Conservation (phyloP, 2,797 vertebrate species). For the Poeciliopsis turneri region DNA sequence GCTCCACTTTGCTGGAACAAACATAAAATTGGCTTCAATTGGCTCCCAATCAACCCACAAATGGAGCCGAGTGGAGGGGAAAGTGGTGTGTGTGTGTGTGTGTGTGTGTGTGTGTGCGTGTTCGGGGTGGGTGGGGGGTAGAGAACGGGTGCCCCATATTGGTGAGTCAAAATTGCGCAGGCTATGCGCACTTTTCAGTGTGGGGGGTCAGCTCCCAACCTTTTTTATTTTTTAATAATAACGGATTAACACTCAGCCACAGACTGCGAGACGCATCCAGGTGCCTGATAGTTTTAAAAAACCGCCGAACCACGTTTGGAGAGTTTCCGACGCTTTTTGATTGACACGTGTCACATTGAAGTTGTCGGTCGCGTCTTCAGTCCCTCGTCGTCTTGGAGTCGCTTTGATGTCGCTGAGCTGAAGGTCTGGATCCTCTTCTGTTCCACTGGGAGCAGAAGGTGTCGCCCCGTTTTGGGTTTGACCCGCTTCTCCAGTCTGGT, state of each 20-base stretch:
- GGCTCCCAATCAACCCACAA: conserved; percentile 56
- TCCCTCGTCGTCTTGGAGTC: neutral
- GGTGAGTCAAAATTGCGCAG: conserved; percentile 72
- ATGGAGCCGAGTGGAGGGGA: conserved; percentile 2
- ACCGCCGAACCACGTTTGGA: conserved; percentile 59
- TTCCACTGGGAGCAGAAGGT: neutral
- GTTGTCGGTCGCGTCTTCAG: neutral
- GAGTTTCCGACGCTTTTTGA: neutral
- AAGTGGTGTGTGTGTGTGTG: too few relatives aligned
- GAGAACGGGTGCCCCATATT: conserved; percentile 57
- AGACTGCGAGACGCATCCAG: conserved; percentile 51
- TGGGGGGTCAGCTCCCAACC: conserved; percentile 54
- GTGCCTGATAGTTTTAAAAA: conserved; percentile 21
- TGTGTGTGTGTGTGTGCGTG: neutral
- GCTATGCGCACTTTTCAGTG: conserved; percentile 70
- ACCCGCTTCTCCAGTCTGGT: conserved; percentile 74
- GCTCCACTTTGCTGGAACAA: conserved; percentile 39
- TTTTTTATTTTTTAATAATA: conserved; percentile 6
- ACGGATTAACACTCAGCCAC: conserved; percentile 46
- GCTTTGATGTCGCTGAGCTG: neutral
- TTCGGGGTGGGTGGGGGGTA: neutral
- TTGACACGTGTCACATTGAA: neutral
- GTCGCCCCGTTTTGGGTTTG: conserved; percentile 68
- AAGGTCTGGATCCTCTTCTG: neutral
- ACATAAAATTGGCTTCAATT: conserved; percentile 8